phyloP scores from a whole-genome alignment of 2,113 vertebrate genomes.

The Tychaedon coryphoeus region DNA sequence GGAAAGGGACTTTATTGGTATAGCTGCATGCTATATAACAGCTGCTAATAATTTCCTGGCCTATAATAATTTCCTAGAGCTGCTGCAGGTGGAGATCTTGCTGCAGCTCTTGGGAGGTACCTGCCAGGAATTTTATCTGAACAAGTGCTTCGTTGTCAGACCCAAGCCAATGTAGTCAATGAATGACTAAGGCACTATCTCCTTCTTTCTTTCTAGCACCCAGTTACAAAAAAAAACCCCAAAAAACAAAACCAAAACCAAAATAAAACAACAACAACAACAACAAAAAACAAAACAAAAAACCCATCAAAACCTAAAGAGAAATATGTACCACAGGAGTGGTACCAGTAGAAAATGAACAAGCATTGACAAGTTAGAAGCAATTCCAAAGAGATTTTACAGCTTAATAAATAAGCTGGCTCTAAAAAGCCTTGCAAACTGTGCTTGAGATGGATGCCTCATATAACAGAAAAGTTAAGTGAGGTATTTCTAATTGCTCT shows the following conservation, averaged over 20 bases:
- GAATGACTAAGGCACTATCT: neutral
- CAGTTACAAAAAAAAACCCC: neutral
- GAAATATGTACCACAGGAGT: neutral
- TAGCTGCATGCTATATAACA: accelerated
- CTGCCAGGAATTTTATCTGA: neutral
- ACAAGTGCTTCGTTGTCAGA: neutral
- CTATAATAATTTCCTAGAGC: neutral
- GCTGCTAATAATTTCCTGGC: neutral
- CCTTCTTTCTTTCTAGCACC: neutral
- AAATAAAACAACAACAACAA: neutral
- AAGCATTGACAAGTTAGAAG: neutral
- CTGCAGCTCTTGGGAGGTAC: neutral
- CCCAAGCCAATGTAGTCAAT: neutral
- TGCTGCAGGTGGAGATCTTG: neutral
- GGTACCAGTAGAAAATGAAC: neutral
- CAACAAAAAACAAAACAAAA: neutral
- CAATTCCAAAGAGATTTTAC: neutral
- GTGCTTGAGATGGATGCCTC: neutral
- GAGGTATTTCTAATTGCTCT: neutral
- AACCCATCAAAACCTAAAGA: neutral
- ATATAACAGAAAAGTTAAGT: neutral
- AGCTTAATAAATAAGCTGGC: neutral
- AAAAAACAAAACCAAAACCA: too few relatives aligned
- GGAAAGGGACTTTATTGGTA: neutral
- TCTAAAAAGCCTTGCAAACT: neutral